Base-by-base conservation (phyloP, 2,113 vertebrate species). In the Baryphthengus martii region DNA sequence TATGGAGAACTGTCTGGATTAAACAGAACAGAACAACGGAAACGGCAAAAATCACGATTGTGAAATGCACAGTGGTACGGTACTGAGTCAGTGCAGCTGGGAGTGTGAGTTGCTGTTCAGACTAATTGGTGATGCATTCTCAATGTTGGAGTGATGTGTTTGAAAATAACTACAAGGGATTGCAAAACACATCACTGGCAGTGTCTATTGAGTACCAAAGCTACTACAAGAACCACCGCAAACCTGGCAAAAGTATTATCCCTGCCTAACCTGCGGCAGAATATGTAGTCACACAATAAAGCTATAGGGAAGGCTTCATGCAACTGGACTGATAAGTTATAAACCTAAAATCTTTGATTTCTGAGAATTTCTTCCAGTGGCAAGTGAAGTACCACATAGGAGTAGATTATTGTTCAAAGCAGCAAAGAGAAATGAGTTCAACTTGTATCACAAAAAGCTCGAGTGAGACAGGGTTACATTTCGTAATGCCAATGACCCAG, bases 151-250 rank as follows among this genome's bases (percentile, higher is more conserved):
- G 62, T 18, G 75, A 80, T 63, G 31, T 89, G 78, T 91, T 88
- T 91, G 88, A 73, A 90, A 94, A 93, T 33, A 94, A 29, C 17
- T 47, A 12, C 56, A 62, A 3, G 0, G 26, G 55, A 56, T 12
- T 90, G n/a, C 72, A 90, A 80, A 95, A 87, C 91, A 92, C 44
- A 85, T 68, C 37, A 19, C 31, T 84, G 53, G 33, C 40, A 59
- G 25, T 3, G 3, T 75, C 77, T 94, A 25, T 61, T 61, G 62
- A 37, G 40, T 2, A 11, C 20, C 2, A 4, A 17, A 0, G 1
- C 40, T 68, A 39, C 44, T 45, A 13, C 35, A 47, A 82, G 24
- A 82, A 78, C 52, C 47, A 17, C 5, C 62, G 78, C 39, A 93
- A 73, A 63, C 7, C 11, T 19, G 13, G 28, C 5, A n/a, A 73